Evolutionary conservation across 2,888 invertebrate genomes (phyloP).

Genomic region (Saturnia japonica): DNA sequence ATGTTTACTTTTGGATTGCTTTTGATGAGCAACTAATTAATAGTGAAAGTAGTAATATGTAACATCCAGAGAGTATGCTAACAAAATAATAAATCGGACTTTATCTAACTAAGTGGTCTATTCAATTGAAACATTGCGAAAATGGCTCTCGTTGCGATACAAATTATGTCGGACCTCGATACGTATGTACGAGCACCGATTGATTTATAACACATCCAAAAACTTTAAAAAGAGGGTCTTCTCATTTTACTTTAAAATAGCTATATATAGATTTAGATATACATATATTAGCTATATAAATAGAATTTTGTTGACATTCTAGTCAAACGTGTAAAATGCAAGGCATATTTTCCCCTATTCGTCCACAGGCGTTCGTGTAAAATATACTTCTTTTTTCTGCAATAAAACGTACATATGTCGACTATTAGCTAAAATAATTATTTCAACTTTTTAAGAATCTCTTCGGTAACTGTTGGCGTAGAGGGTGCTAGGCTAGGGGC

Average conservation of each 20-base stretch:
- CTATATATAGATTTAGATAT: no score
- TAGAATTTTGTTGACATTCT: neutral
- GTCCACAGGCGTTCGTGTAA: no score
- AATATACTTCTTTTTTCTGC: no score
- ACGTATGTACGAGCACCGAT: slow-evolving; percentile 20
- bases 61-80: slow-evolving; percentile 41
- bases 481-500: no score
- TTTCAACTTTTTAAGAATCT: no score
- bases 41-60: slow-evolving; percentile 36
- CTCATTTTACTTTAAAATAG: neutral
- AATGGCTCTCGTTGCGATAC: slow-evolving; percentile 65
- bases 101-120: slow-evolving; percentile 53
- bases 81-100: slow-evolving; percentile 57
- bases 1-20: neutral
- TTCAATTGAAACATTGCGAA: slow-evolving; percentile 73
- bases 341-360: neutral
- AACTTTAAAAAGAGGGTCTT: neutral
- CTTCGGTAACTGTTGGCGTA: no score
- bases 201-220: slow-evolving; percentile 24
- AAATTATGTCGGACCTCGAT: slow-evolving; percentile 53
- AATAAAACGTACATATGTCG: no score
- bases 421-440: no score
- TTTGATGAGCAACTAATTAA: slow-evolving; percentile 32
- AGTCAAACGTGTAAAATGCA: neutral
- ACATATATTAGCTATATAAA: no score